Evolutionary conservation across 2,113 vertebrate species (phyloP).

Genomic region (Etia nguti): DNA sequence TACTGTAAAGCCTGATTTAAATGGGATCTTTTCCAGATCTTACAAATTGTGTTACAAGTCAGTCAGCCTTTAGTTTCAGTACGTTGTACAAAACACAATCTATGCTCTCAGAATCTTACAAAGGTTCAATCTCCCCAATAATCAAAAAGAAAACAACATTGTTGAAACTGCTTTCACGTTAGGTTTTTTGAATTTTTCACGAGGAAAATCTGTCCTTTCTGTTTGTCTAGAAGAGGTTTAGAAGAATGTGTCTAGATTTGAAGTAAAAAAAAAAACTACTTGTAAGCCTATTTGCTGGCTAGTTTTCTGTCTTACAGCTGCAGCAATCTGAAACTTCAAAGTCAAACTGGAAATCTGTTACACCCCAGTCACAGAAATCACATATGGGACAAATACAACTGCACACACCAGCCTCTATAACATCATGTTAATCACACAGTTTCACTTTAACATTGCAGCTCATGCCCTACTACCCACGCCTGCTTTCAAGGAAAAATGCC

Average conservation of each 20-base stretch:
- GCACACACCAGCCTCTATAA: background rate
- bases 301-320: background rate
- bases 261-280: background rate
- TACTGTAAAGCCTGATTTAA: background rate
- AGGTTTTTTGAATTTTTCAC: fast-evolving
- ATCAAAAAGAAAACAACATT: background rate
- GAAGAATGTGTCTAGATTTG: background rate
- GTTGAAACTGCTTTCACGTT: background rate
- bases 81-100: background rate
- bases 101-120: fast-evolving
- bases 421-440: background rate
- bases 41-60: background rate
- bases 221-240: background rate
- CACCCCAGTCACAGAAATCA: background rate
- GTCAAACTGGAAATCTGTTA: background rate
- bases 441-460: background rate
- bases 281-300: background rate
- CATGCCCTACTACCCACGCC: fast-evolving
- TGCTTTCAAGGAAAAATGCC: background rate
- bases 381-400: background rate
- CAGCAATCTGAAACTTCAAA: fast-evolving
- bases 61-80: background rate
- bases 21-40: background rate
- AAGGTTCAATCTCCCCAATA: background rate
- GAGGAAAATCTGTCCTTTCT: fast-evolving